A percentile compares a stretch with the other conserved stretches of the same genome.
These are phyloP conservation scores for Atractosteus spatula DNA, from an alignment of 2,113 vertebrate species.

Conservation along the genomic window DNA sequence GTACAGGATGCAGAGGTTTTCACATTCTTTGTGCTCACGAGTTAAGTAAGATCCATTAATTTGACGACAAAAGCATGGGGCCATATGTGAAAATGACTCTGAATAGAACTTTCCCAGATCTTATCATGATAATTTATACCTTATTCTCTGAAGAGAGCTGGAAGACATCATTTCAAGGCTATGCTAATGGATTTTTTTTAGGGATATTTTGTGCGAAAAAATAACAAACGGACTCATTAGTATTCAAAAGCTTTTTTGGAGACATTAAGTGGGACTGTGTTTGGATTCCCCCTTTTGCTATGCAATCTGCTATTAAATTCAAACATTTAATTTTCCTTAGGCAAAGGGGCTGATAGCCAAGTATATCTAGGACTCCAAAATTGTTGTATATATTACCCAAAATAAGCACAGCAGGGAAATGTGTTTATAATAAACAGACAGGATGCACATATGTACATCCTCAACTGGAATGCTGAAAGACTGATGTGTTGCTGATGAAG, in stretches of 20 bases:
- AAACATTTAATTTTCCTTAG: conserved; percentile 23
- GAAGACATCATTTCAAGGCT: conserved; percentile 44
- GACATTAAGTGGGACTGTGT: conserved; percentile 6
- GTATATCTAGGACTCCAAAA: conserved; percentile 1
- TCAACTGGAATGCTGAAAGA: conserved; percentile 22
- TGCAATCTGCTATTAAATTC: conserved; percentile 17
- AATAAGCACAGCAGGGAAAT: conserved; percentile 24
- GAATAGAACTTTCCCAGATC: conserved; percentile 78
- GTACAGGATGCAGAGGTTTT: conserved; percentile 63
- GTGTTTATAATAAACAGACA: conserved; percentile 34
- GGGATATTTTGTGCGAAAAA: conserved; percentile 17
- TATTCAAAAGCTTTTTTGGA: conserved; percentile 22
- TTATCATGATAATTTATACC: conserved; percentile 81
- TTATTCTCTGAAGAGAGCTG: conserved; percentile 59
- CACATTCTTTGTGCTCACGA: conserved; percentile 42
- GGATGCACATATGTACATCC: conserved; percentile 18
- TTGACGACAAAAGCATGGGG: conserved; percentile 72
- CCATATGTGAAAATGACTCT: conserved; percentile 86
- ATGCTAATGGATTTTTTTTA: conserved; percentile 55
- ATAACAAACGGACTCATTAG: conserved; percentile 33
- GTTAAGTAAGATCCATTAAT: conserved; percentile 61
- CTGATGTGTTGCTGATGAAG: conserved; percentile 22
- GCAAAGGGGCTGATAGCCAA: conserved; percentile 23
- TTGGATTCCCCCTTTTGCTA: conserved; percentile 1
- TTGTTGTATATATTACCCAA: conserved; percentile 21